A percentile compares a stretch with the other conserved stretches of the same genome.
These are phyloP conservation scores for Dermatemys mawii DNA, from an alignment of 2,113 vertebrate genomes.

Conservation along the genomic window DNA sequence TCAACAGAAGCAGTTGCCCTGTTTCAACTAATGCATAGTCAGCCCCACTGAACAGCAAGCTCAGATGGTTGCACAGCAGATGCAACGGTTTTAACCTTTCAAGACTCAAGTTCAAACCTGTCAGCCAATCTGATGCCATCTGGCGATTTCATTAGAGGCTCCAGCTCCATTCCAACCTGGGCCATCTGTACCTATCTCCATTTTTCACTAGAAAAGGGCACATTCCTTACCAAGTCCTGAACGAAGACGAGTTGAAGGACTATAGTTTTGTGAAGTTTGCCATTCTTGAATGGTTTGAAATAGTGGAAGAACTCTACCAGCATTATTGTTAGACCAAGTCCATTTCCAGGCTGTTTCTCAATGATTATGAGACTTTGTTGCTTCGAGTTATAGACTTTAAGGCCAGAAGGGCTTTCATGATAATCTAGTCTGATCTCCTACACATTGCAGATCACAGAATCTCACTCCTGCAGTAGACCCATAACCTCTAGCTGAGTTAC, in stretches of 20 bases:
- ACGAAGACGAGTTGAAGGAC: neutral
- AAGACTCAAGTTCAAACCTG: neutral
- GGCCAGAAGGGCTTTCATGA: neutral
- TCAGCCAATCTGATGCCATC: neutral
- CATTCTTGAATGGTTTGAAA: neutral
- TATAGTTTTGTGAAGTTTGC: neutral
- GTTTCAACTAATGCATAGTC: neutral
- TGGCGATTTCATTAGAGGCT: neutral
- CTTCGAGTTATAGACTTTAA: neutral
- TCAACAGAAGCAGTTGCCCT: neutral
- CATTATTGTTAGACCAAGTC: neutral
- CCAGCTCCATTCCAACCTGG: neutral
- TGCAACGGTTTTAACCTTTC: neutral
- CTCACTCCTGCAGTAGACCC: neutral
- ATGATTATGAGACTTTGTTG: neutral
- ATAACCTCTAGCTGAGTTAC: neutral
- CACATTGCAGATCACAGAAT: neutral
- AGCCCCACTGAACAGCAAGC: neutral
- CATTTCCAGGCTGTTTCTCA: neutral
- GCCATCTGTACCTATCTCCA: neutral
- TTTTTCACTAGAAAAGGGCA: neutral
- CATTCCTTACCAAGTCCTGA: neutral
- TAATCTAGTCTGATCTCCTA: neutral
- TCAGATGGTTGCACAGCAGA: neutral
- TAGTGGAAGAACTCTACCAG: neutral